Percentiles rank a stretch among this genome's conserved stretches.
phyloP scores from a whole-genome alignment of 2,113 vertebrate genomes.

The Pseudopodoces humilis region DNA sequence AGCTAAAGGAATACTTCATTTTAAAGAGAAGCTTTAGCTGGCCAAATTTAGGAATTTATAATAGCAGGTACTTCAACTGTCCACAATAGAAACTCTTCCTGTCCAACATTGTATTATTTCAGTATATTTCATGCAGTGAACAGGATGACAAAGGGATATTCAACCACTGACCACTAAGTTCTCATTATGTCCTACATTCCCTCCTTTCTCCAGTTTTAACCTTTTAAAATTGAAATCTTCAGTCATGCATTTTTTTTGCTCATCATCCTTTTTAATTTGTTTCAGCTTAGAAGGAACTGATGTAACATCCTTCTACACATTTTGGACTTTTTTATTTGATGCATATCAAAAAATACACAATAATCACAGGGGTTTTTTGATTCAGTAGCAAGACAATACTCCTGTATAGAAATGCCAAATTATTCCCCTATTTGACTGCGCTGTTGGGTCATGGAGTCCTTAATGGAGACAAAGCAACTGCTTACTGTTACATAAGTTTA shows the following conservation, averaged over 20 bases:
- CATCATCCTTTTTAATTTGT: background rate
- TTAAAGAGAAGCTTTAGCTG: background rate
- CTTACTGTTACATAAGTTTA: background rate
- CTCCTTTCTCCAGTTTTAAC: background rate
- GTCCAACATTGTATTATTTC: background rate
- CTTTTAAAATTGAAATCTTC: background rate
- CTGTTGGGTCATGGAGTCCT: background rate
- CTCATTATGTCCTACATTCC: background rate
- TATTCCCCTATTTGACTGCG: background rate
- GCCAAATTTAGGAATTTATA: background rate
- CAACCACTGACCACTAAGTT: background rate
- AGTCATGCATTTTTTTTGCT: background rate
- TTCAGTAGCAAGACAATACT: background rate
- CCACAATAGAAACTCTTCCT: background rate
- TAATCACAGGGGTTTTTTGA: background rate
- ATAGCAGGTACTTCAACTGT: background rate
- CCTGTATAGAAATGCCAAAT: background rate
- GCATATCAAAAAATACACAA: background rate
- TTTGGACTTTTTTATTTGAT: background rate
- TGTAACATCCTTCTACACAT: background rate
- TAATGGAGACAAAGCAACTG: background rate
- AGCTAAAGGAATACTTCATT: background rate
- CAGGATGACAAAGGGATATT: background rate
- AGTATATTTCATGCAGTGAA: background rate
- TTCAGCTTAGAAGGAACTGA: background rate